Evolutionary conservation across 2,888 invertebrate genomes (phyloP).

Genomic region (Scaptomyza polygonia): DNA sequence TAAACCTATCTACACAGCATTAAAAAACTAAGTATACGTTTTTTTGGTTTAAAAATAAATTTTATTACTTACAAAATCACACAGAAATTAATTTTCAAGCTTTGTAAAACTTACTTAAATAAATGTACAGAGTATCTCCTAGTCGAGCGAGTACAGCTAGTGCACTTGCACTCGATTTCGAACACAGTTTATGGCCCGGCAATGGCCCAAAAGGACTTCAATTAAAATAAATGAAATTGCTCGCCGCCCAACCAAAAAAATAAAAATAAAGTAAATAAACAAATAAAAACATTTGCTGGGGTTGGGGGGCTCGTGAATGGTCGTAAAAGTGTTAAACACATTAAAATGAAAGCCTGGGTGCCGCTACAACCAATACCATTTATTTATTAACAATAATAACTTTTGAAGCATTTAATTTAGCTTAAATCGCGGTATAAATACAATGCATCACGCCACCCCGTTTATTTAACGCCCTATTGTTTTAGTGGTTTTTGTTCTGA

Average conservation of each 20-base stretch:
- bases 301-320: background rate
- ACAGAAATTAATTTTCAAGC: background rate
- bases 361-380: conserved; percentile 27
- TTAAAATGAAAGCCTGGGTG: conserved; percentile 39
- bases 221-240: conserved; percentile 73
- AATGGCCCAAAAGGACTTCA: conserved; percentile 44
- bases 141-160: background rate
- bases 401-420: conserved; percentile 70
- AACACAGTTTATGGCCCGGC: conserved; percentile 48
- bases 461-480: conserved; percentile 16
- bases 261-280: background rate
- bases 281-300: conserved; percentile 7
- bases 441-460: conserved; percentile 35
- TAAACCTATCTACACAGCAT: no score
- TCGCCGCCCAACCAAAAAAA: background rate
- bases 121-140: conserved; percentile 7
- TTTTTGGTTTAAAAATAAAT: no score
- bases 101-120: no score
- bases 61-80: background rate
- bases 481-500: conserved; percentile 52
- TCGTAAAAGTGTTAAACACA: conserved; percentile 61
- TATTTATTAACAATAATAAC: conserved; percentile 69
- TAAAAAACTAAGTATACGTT: no score
- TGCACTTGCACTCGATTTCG: conserved; percentile 11
- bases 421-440: conserved; percentile 49